Conservation (phyloP, 2,113 vertebrate genomes). For the Oncorhynchus tshawytscha region DNA sequence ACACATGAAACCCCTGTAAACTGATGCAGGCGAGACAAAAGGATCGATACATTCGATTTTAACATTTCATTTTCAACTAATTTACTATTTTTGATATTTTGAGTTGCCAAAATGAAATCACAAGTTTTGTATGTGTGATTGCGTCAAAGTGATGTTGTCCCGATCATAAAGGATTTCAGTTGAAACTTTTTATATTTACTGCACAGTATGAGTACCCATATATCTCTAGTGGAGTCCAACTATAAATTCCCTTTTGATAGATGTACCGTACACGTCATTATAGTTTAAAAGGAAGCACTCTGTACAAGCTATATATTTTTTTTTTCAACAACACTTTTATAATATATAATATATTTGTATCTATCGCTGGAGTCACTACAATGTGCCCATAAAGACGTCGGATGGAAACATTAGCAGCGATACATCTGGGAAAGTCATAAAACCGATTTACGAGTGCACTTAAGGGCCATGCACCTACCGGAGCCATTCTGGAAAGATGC, state of each 20-base stretch:
- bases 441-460: slow-evolving; percentile 77
- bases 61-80: neutral
- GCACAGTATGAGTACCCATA: neutral
- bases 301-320: slow-evolving; percentile 27
- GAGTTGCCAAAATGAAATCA: neutral
- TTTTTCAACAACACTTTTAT: slow-evolving; percentile 63
- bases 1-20: neutral
- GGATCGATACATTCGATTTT: neutral
- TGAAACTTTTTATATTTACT: neutral
- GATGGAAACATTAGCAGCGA: slow-evolving; percentile 75
- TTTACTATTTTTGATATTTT: neutral
- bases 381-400: slow-evolving; percentile 69
- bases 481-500: slow-evolving; percentile 69
- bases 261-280: slow-evolving; percentile 3
- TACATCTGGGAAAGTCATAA: slow-evolving; percentile 76
- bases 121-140: neutral
- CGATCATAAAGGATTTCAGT: neutral
- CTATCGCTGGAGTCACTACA: slow-evolving; percentile 53
- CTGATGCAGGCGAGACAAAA: neutral
- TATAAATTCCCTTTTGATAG: neutral
- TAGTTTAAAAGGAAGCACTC: slow-evolving; percentile 36
- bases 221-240: neutral
- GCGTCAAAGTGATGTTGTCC: neutral
- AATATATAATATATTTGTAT: slow-evolving; percentile 54
- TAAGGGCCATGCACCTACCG: slow-evolving; percentile 68